Base-by-base conservation (phyloP, 2,797 vertebrate genomes). In the Lepilemur septentrionalis region DNA sequence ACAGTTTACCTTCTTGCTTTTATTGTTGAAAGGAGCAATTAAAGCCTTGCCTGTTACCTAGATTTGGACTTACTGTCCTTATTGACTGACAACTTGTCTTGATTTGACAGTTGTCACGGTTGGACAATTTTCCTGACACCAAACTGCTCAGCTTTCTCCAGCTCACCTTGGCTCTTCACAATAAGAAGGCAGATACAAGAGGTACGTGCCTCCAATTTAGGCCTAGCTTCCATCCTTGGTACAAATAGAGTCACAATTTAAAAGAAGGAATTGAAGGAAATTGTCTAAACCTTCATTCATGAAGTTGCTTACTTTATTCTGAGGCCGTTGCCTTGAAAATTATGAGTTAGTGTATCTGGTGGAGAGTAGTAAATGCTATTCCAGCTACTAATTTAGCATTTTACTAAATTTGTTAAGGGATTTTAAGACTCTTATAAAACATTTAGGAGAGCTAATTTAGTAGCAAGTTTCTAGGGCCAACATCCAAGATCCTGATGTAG, bases 371-470 rank as follows among this genome's bases (percentile, higher is more conserved):
- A 75, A 73, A 82, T 41, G 41, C 12, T 57, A 30, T 50, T 59
- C 38, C 87, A 30, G 22, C n/a, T 67, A 22, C 41, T 50, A 73
- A 87, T 67, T 81, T 6, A 41, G 12, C 38, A 57, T 57, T 87
- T 72, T 41, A 52, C 5, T 82, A 76, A 2, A 55, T 69, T 83
- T 50, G 15, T 59, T 76, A n/a, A 41, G n/a, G 38, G 4, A 50
- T 41, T 81, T 57, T 23, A 41, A 22, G 25, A 87, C 67, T 28
- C 14, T 92, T 28, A 59, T 32, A 65, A 80, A 88, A 65, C n/a
- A 17, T 81, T 80, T 20, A 81, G n/a, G 30, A 65, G 48, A 87
- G 18, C 65, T 55, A 91, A 80, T 38, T 91, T 4, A 67, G n/a
- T 50, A 67, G 41, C 25, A 75, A 38, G 4, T 50, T 81, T 87